Conservation (phyloP, 1,140 invertebrate genomes). For the Lycorma delicatula region DNA sequence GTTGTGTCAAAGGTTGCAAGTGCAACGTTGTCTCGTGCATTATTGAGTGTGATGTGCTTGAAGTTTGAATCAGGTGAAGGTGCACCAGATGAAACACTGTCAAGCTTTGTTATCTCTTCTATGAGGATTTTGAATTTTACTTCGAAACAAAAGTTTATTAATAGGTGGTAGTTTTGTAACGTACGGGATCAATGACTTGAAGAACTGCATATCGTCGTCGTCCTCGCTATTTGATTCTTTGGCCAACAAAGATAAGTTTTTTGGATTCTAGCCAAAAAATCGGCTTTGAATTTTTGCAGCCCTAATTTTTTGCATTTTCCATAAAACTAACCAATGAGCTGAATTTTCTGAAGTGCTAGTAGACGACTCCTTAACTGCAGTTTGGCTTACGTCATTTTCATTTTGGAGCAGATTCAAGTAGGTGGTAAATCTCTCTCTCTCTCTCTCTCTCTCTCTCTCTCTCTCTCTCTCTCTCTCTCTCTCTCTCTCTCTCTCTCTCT, state of each 20-base stretch:
- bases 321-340: not conserved
- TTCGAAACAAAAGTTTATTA: no score
- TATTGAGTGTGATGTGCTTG: no score
- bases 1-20: no score
- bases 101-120: no score
- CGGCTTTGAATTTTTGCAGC: not conserved
- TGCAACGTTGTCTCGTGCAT: no score
- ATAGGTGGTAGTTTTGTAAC: no score
- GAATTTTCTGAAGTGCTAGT: not conserved
- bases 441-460: slow-evolving; percentile 12
- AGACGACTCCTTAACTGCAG: not conserved
- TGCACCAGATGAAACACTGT: no score
- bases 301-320: not conserved
- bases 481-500: slow-evolving; percentile 22
- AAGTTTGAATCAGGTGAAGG: no score
- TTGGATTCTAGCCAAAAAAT: not conserved
- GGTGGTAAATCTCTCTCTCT: slow-evolving; percentile 16
- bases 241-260: not conserved
- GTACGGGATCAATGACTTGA: no score
- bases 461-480: slow-evolving; percentile 11
- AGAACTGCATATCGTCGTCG: no score
- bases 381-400: not conserved
- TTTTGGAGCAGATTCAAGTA: not conserved
- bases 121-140: no score
- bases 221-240: not conserved